Conservation (phyloP, 2,113 vertebrate genomes). For the Lycaon pictus region DNA sequence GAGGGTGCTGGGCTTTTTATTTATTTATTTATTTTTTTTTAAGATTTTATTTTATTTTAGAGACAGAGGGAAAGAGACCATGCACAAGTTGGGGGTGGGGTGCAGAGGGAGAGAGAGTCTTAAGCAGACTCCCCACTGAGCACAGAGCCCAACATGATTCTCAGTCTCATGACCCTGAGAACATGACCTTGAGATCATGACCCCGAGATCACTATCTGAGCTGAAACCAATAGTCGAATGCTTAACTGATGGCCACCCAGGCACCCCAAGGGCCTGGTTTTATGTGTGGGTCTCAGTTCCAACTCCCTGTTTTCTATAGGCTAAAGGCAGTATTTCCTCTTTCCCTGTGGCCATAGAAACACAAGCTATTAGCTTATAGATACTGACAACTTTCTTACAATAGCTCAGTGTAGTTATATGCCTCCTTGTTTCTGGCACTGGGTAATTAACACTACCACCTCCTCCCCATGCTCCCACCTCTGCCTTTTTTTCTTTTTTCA, state of each 20-base stretch:
- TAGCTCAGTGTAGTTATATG: background rate
- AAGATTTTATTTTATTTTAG: background rate
- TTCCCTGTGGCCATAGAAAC: background rate
- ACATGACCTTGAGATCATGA: background rate
- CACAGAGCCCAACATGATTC: background rate
- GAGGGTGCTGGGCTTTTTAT: background rate
- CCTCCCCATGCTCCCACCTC: background rate
- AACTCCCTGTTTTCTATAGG: background rate
- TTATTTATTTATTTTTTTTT: background rate
- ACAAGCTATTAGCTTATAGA: background rate
- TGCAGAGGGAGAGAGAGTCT: background rate
- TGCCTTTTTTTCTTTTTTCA: background rate
- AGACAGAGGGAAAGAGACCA: background rate
- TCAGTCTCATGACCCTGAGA: too few relatives aligned
- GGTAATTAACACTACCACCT: background rate
- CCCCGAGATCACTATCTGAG: background rate
- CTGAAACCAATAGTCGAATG: background rate
- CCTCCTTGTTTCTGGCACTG: background rate
- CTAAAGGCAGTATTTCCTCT: background rate
- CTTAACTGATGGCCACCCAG: background rate
- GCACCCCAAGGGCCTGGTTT: background rate
- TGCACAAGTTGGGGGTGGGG: background rate
- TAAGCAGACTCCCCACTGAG: background rate
- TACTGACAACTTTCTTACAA: background rate
- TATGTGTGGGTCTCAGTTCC: background rate